These are phyloP conservation scores for Mesembrinibis cayennensis DNA, from an alignment of 2,113 vertebrate genomes.

Conservation along the genomic window DNA sequence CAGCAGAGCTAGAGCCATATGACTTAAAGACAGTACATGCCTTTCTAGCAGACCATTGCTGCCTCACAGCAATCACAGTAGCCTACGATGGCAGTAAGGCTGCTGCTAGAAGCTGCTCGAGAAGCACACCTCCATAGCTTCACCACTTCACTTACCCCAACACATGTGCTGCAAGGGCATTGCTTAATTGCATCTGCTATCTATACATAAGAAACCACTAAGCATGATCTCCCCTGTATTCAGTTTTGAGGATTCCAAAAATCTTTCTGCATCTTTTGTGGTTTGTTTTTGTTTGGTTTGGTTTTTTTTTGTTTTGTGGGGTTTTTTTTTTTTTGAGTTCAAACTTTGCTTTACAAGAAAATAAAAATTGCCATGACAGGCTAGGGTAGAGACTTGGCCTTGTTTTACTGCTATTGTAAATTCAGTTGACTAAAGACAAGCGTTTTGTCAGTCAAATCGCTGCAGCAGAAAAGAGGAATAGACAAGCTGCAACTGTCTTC, in stretches of 20 bases:
- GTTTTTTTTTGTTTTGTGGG: no score
- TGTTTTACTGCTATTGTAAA: constrained; percentile 20
- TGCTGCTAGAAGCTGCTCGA: not conserved
- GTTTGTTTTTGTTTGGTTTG: no score
- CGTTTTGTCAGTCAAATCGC: not conserved
- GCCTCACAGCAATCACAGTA: not conserved
- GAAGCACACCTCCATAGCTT: not conserved
- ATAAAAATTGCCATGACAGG: constrained; percentile 55
- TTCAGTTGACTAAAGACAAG: not conserved
- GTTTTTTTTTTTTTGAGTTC: not conserved
- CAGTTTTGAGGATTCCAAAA: not conserved
- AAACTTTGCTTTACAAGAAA: constrained; percentile 80
- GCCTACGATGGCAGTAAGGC: not conserved
- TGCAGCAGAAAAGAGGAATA: not conserved
- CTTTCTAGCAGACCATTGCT: not conserved
- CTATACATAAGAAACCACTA: not conserved
- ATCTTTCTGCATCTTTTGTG: not conserved
- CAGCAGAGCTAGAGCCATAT: not conserved
- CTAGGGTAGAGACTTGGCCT: not conserved
- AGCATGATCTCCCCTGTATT: not conserved
- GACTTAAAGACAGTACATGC: accelerated
- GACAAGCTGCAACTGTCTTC: not conserved
- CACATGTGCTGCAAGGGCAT: not conserved
- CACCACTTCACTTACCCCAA: not conserved
- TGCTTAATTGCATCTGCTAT: not conserved